Evolutionary conservation across 1,140 invertebrate species (phyloP), one percentile per base, ranked within the genome.

Genomic region (Pachypeltis micranthus): DNA sequence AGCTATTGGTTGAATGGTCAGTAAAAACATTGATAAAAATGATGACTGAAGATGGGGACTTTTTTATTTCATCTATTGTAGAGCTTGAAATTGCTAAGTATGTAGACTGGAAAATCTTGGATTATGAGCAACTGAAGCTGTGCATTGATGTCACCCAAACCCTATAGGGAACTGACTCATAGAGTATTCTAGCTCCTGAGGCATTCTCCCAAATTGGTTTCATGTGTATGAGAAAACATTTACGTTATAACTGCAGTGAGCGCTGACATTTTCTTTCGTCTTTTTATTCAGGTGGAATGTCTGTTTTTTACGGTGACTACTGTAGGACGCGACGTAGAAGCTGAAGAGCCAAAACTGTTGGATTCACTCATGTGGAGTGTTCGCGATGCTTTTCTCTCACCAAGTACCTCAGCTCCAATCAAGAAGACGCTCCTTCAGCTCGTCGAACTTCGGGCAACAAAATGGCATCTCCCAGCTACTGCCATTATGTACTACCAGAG

Each of bases 401-500:
- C 80, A 24, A 80, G 81, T 23, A 80, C 79, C 27, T 76, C 83
- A 19, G 79, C 84, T 4, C 77, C 80, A 44, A 83, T 87, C 39
- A 80, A 87, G 64, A 88, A 88, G 70, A 92, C 88, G 0, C 78
- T 93, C 16, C 77, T 93, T 62, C 90, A 93, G 74, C 77, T 93
- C 25, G 91, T 94, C 62, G 91, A 93, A 71, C 77, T 93, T 54
- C 86, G 90, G 71, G 90, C 90, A 0, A 88, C 88, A 0, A 83
- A 87, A 70, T 93, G 91, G 91, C 87, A 92, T 72, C 78, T 93
- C 51, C 86, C 89, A 21, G 88, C 89, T 25, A 85, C 87, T 3
- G 89, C 91, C 1, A 86, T 93, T 29, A 81, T 91, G 56, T 94
- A 94, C 75, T 93, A 93, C 74, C 92, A 92, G 24, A 47, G 25